Percentiles rank a stretch among this genome's conserved stretches.
These are phyloP conservation scores for Otolemur crassicaudatus DNA, from an alignment of 2,797 vertebrate species.

Conservation along the genomic window DNA sequence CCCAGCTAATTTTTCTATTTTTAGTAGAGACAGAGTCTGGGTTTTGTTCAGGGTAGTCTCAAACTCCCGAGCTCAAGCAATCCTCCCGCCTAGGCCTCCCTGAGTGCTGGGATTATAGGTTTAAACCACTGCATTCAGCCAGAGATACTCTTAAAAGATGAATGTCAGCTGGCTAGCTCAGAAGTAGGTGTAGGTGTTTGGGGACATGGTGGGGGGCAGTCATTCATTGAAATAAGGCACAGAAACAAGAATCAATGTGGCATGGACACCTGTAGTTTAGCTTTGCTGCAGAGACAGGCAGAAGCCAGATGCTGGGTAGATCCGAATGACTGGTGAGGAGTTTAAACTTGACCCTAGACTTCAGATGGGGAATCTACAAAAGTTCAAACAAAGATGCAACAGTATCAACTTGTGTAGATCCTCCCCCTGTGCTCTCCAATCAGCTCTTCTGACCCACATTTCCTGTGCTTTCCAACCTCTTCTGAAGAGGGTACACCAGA, in stretches of 20 bases:
- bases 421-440: not conserved
- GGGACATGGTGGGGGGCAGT: not conserved
- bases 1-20: too few relatives aligned
- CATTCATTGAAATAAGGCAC: not conserved
- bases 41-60: too few relatives aligned
- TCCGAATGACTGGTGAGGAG: not conserved
- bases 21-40: too few relatives aligned
- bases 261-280: not conserved
- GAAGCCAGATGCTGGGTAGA: not conserved
- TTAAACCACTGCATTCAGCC: too few relatives aligned
- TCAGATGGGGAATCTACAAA: not conserved
- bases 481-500: not conserved
- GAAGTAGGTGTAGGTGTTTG: not conserved
- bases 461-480: not conserved
- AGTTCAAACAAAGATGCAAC: not conserved
- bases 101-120: too few relatives aligned
- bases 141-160: not conserved
- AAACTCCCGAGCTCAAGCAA: too few relatives aligned
- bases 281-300: not conserved
- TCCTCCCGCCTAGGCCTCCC: too few relatives aligned
- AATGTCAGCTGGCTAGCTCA: not conserved
- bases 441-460: not conserved
- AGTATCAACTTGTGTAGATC: not conserved
- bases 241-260: not conserved
- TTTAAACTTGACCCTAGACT: not conserved